Evolutionary conservation across 2,113 vertebrate genomes (phyloP).

Genomic region (Plecotus auritus): DNA sequence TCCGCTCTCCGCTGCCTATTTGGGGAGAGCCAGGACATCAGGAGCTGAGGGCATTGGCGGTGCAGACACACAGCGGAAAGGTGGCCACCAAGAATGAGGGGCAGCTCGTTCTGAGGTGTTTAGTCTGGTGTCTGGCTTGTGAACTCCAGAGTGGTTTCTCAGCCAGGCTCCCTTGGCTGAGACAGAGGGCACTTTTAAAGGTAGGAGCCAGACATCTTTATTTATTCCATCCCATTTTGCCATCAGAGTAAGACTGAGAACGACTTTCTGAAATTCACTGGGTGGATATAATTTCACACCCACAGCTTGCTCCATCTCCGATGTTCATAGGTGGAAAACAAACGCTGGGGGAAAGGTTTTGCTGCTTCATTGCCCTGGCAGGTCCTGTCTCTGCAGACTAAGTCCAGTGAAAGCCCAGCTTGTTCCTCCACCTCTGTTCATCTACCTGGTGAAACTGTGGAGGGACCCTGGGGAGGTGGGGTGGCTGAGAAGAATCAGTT

Average conservation of each 20-base stretch:
- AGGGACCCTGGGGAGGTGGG: neutral
- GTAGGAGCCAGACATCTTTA: constrained; percentile 27
- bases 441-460: neutral
- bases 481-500: neutral
- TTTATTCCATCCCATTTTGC: neutral
- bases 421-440: neutral
- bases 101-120: constrained; percentile 31
- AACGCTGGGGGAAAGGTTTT: neutral
- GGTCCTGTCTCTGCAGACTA: neutral
- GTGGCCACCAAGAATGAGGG: neutral
- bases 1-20: neutral
- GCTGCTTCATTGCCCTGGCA: neutral
- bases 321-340: neutral
- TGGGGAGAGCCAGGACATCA: neutral
- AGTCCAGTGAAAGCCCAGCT: neutral
- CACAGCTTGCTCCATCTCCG: neutral
- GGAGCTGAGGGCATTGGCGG: neutral
- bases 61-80: neutral
- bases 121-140: constrained; percentile 59
- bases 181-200: constrained; percentile 37
- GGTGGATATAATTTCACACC: neutral
- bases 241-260: neutral
- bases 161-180: neutral
- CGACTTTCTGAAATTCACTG: neutral
- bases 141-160: constrained; percentile 19